phyloP scores from a whole-genome alignment of 2,797 vertebrate genomes.

The Falco biarmicus region DNA sequence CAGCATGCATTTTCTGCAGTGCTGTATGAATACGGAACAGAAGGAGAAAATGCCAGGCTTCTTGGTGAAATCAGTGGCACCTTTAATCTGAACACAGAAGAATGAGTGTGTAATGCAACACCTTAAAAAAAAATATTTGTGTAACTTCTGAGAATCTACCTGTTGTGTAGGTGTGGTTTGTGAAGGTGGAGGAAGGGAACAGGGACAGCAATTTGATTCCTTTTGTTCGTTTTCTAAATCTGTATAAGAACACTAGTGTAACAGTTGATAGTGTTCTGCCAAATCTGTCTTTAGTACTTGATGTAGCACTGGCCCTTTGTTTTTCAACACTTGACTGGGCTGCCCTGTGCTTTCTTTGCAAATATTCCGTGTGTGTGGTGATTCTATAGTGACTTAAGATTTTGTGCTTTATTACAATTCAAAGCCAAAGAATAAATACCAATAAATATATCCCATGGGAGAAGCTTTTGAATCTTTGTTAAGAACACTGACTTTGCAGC shows the following conservation, averaged over 20 bases:
- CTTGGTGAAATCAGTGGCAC: background rate
- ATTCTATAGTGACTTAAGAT: background rate
- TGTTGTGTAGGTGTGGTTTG: background rate
- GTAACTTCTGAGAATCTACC: background rate
- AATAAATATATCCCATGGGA: background rate
- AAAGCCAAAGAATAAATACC: background rate
- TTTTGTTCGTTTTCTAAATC: background rate
- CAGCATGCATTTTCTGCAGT: background rate
- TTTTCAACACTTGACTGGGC: background rate
- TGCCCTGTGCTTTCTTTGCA: background rate
- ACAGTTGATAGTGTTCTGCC: background rate
- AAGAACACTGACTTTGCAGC: background rate
- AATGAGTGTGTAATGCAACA: background rate
- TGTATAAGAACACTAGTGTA: background rate
- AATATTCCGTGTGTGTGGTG: rapidly evolving
- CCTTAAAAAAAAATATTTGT: background rate
- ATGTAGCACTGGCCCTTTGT: background rate
- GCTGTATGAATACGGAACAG: background rate
- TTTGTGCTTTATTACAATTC: background rate
- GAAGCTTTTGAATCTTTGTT: background rate
- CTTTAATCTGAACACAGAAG: background rate
- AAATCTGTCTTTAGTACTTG: background rate
- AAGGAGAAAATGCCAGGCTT: background rate
- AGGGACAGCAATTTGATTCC: background rate
- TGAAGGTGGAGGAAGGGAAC: background rate